phyloP scores from a whole-genome alignment of 2,888 invertebrate species.

The Leptinotarsa rubiginosa region DNA sequence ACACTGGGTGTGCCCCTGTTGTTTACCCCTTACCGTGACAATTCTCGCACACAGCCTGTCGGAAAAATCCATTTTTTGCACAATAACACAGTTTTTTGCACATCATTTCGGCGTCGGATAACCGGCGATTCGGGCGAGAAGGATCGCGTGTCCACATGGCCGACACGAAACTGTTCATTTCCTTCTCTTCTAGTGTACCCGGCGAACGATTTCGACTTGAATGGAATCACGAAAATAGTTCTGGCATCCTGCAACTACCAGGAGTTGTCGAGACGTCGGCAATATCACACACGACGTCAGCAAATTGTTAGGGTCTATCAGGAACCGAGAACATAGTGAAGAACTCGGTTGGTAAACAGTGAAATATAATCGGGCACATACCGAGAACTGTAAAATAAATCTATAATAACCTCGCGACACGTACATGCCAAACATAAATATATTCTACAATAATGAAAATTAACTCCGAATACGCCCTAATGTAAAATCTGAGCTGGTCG shows the following conservation, averaged over 20 bases:
- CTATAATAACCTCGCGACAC: not conserved
- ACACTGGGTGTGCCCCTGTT: not conserved
- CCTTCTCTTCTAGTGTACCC: not conserved
- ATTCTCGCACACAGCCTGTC: not conserved
- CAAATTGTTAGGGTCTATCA: not conserved
- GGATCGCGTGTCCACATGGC: conserved; percentile 3
- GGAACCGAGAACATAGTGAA: not conserved
- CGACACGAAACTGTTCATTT: conserved; percentile 2
- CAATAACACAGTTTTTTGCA: conserved; percentile 12
- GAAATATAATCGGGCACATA: not conserved
- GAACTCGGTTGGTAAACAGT: not conserved
- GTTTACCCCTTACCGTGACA: not conserved
- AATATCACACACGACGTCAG: not conserved
- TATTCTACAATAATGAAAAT: too few species aligned
- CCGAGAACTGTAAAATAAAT: not conserved
- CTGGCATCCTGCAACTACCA: conserved; percentile 4
- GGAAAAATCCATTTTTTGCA: conserved; percentile 7
- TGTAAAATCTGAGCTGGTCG: too few species aligned
- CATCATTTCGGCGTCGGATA: not conserved
- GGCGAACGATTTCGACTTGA: conserved; percentile 13
- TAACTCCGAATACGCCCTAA: too few species aligned
- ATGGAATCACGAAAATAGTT: conserved; percentile 21
- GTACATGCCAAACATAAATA: not conserved
- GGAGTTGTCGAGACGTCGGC: conserved; percentile 1
- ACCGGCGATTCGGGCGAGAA: not conserved